These are phyloP conservation scores for Coelopa pilipes DNA, from an alignment of 2,888 invertebrate species.

Conservation along the genomic window DNA sequence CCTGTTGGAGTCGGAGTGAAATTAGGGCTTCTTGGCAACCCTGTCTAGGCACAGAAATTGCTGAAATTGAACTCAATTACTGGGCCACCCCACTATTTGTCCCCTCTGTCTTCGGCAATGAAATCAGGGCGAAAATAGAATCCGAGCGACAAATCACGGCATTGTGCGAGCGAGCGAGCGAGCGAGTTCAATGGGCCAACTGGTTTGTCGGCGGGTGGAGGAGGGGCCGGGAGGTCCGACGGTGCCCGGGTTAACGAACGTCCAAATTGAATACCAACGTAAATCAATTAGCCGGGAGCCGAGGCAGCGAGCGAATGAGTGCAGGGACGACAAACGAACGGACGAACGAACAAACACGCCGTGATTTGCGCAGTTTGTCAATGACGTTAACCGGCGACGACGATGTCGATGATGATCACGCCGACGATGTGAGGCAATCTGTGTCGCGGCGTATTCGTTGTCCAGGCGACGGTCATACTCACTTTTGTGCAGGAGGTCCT, in stretches of 20 bases:
- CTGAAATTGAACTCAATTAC: too few species aligned
- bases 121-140: too few species aligned
- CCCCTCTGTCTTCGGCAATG: too few species aligned
- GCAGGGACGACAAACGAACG: not conserved
- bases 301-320: constrained; percentile 19
- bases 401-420: too few species aligned
- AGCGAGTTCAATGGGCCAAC: too few species aligned
- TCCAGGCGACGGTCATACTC: not conserved
- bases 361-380: not conserved
- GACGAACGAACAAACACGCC: not conserved
- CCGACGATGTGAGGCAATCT: not conserved
- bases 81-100: too few species aligned
- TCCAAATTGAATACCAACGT: constrained; percentile 33
- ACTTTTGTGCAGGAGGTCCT: not conserved
- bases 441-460: not conserved
- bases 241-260: not conserved
- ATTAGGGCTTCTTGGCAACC: too few species aligned
- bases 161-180: not conserved
- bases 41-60: too few species aligned
- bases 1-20: too few species aligned
- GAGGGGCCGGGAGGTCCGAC: too few species aligned
- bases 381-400: not conserved
- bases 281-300: constrained; percentile 42
- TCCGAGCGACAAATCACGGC: not conserved
- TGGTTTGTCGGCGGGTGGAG: not conserved